Base-by-base conservation (phyloP, 2,888 invertebrate genomes). In the Tillus elongatus region DNA sequence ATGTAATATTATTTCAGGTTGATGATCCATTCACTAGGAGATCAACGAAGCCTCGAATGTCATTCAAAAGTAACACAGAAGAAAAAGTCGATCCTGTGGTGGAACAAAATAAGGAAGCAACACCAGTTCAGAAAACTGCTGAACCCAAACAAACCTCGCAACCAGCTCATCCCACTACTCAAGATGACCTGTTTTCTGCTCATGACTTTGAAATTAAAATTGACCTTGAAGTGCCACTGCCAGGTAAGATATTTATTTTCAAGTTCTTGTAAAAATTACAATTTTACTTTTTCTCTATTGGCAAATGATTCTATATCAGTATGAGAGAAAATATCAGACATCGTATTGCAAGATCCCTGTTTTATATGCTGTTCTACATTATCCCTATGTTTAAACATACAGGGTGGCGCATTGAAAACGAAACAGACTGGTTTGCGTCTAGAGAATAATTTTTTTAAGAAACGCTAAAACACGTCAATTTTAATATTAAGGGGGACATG, bases 201-300 rank as follows among this genome's bases (percentile, higher is more conserved):
- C 97, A 97, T 61, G 90, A 97, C 67, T 96, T 97, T 67, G 96
- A 97, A 56, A 90, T 93, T 53, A 87, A 82, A 63, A 92, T 97
- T 46, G 93, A 96, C 61, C 65, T 91, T 38, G 89, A 89, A 65
- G 79, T 88, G 51, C 82, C 88, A 35, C 69, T 82, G 49, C 78
- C 84, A 47, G 81, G 86, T 86, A 61, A 73, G 76, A 73, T 46
- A 27, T 19, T 30, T 11, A 6, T 19, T 33, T 30, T 16, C 6
- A 26, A 15, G 2, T 37, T 10, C 32, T 35, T 11, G 13, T 27
- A 37, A 3, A 29, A n/a, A 3, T 2, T 43, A 28, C 15, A 10
- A 33, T 10, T 13, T 32, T 6, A 13, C 4, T 11, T 32, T n/a
- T n/a, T n/a, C n/a, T n/a, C n/a, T n/a, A n/a, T n/a, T n/a, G n/a